A percentile compares a stretch with the other conserved stretches of the same genome.
Evolutionary conservation across 2,113 vertebrate genomes (phyloP).

Genomic region (Seriola rivoliana): DNA sequence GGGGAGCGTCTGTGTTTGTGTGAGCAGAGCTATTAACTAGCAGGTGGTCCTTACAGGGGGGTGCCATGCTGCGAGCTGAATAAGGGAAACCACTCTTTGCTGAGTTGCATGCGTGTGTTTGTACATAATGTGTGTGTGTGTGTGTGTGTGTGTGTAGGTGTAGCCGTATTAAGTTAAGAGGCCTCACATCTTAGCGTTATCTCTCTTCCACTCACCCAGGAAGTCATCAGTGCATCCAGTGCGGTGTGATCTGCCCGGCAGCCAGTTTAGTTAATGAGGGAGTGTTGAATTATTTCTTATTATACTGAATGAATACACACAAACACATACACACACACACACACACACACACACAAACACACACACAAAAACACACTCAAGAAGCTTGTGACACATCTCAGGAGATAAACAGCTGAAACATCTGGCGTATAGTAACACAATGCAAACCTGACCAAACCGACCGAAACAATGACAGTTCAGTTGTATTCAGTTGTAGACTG

Average conservation of each 20-base stretch:
- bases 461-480: not conserved
- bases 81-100: slow-evolving; percentile 52
- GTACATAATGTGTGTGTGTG: not conserved
- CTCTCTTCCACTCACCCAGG: slow-evolving; percentile 35
- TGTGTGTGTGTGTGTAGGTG: slow-evolving; percentile 21
- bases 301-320: not conserved
- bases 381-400: not conserved
- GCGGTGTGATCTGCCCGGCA: slow-evolving; percentile 29
- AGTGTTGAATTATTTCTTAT: slow-evolving; percentile 34
- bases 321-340: slow-evolving; percentile 1
- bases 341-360: no score
- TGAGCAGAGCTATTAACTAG: slow-evolving; percentile 34
- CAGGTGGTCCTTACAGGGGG: slow-evolving; percentile 40
- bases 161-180: slow-evolving; percentile 30
- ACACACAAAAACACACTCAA: not conserved
- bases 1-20: slow-evolving; percentile 17
- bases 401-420: not conserved
- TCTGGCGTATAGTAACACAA: not conserved
- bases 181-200: slow-evolving; percentile 34
- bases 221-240: slow-evolving; percentile 41
- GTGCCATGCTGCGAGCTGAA: slow-evolving; percentile 50
- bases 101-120: slow-evolving; percentile 43
- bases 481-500: no score
- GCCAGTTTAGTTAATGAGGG: slow-evolving; percentile 42
- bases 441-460: not conserved